Conservation (phyloP, 2,888 invertebrate genomes). For the Pasiphila rectangulata region DNA sequence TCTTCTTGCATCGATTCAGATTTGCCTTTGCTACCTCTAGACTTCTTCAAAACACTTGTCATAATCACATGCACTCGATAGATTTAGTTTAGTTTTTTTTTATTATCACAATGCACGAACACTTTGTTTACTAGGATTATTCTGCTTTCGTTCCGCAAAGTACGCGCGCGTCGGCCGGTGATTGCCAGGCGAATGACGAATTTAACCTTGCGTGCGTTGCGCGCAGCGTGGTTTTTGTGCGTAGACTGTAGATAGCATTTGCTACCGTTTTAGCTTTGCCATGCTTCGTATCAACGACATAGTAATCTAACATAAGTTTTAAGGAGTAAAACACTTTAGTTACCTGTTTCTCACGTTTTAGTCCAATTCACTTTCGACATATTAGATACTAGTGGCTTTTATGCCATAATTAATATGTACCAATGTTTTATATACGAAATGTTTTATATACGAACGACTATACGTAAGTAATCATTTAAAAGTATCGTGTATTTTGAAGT, state of each 20-base stretch:
- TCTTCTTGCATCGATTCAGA: conserved; percentile 79
- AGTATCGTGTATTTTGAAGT: too few relatives aligned
- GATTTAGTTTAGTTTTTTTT: conserved; percentile 18
- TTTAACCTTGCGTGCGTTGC: conserved; percentile 32
- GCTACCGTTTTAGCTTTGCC: background rate
- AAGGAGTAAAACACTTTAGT: too few relatives aligned
- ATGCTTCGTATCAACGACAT: background rate
- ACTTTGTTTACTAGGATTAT: conserved; percentile 28
- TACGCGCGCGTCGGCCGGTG: conserved; percentile 21
- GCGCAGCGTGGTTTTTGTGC: conserved; percentile 15
- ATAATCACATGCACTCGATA: conserved; percentile 70
- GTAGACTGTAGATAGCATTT: conserved; percentile 1
- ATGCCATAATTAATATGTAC: too few relatives aligned
- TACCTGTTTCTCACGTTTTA: too few relatives aligned
- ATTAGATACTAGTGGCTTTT: too few relatives aligned
- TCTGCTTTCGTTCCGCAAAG: background rate
- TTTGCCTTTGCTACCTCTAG: conserved; percentile 74
- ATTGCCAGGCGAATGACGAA: conserved; percentile 31
- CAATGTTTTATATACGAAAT: too few relatives aligned
- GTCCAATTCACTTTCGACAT: too few relatives aligned
- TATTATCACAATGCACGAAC: conserved; percentile 36
- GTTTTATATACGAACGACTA: too few relatives aligned
- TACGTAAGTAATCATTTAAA: too few relatives aligned
- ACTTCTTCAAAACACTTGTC: conserved; percentile 78
- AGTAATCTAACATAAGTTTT: too few relatives aligned